Evolutionary conservation across 2,113 vertebrate species (phyloP).

Genomic region (Muntiacus reevesi): DNA sequence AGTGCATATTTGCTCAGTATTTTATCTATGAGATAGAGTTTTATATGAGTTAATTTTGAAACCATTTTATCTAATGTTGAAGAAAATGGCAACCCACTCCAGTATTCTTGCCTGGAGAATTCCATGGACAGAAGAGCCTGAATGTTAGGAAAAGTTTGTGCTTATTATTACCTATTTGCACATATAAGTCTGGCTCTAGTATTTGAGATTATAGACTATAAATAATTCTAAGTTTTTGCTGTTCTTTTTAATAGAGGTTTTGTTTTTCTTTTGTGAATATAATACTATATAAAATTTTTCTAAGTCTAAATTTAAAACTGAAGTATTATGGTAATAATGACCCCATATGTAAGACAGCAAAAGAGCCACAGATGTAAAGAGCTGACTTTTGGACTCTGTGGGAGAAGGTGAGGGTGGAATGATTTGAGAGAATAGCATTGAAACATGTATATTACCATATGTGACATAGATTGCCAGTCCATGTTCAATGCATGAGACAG

Average conservation of each 20-base stretch:
- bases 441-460: not conserved
- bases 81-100: not conserved
- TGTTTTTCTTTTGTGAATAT: not conserved
- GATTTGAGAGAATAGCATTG: not conserved
- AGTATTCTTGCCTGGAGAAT: not conserved
- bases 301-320: not conserved
- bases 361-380: not conserved
- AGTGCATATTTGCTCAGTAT: not conserved
- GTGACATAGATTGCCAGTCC: not conserved
- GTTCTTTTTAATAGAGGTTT: not conserved
- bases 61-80: not conserved
- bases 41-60: not conserved
- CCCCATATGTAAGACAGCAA: not conserved
- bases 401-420: not conserved
- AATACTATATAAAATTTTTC: not conserved
- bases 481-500: rapidly evolving
- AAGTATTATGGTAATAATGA: not conserved
- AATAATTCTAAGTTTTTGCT: not conserved
- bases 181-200: not conserved
- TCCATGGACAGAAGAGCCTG: not conserved
- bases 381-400: not conserved
- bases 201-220: not conserved
- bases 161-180: not conserved
- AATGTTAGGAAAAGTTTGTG: not conserved
- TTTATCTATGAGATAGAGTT: not conserved